Base-by-base conservation (phyloP, 2,797 vertebrate species). In the Octomys mimax region DNA sequence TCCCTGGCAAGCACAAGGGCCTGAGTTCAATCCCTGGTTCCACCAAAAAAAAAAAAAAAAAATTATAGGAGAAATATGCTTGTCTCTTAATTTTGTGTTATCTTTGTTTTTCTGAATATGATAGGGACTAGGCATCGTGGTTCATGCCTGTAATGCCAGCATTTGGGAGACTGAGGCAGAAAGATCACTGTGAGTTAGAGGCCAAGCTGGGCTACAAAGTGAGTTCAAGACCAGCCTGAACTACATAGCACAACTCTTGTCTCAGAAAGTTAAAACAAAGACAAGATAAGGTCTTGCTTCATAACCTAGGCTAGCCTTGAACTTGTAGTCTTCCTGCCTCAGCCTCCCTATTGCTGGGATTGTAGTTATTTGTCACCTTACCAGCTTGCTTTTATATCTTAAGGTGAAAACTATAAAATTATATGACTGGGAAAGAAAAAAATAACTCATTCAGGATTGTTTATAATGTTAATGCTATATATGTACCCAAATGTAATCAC, bases 391-490 rank as follows among this genome's bases (percentile, higher is more conserved):
- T 90, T 68, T 84, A 62, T 91, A 59, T 86, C 82, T 89, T 89
- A 82, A 95, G 92, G 79, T 94, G 24, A 79, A 94, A 86, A 82
- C 13, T 87, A 8, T 79, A 46, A 95, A 95, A 59, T 86, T 93
- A 52, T 52, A 8, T 86, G 24, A 91, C 21, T 80, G 89, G 78
- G 39, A 92, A 95, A 77, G 26, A 36, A 86, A 91, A 91, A 95
- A 49, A 78, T 77, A 92, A 82, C 91, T 71, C 8, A 49, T 82
- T 95, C 16, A 77, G 64, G 36, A 92, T 89, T 87, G 54, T 89
- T 36, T 89, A 24, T 91, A 77, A 91, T 80, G 54, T 80, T 95
- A 59, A 18, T 89, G 84, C n/a, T 84, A 1, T 75, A 26, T 88
- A 28, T 87, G 16, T 94, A 57, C 21, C 39, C 26, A 89, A 59